Percentiles rank a stretch among this genome's conserved stretches.
Evolutionary conservation across 2,797 vertebrate species (phyloP).

Genomic region (Myoxocephalus aenaeus): DNA sequence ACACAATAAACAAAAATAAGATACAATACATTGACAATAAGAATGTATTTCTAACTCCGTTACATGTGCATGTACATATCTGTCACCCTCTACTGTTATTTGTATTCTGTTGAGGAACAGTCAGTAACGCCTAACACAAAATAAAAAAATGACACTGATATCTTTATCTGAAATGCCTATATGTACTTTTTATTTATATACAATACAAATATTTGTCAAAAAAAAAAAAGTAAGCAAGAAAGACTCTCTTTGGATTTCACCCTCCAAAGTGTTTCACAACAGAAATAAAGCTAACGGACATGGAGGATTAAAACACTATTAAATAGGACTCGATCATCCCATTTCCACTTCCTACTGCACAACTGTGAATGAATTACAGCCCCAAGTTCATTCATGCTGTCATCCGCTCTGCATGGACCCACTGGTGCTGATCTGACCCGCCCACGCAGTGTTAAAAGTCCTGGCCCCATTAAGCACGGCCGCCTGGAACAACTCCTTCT

Average conservation of each 20-base stretch:
- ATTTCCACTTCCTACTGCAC: neutral
- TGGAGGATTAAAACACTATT: neutral
- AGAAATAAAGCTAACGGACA: neutral
- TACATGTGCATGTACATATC: too few species aligned
- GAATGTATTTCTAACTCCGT: too few species aligned
- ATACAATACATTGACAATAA: too few species aligned
- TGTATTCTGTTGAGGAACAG: too few species aligned
- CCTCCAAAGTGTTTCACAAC: neutral
- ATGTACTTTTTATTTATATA: too few species aligned
- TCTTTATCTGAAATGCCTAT: too few species aligned
- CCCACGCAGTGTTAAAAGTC: slow-evolving; percentile 11
- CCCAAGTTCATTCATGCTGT: neutral
- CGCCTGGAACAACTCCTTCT: slow-evolving; percentile 18
- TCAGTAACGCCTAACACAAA: too few species aligned
- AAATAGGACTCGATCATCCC: neutral
- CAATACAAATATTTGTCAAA: too few species aligned
- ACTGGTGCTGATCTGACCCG: slow-evolving; percentile 2
- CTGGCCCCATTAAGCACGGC: slow-evolving; percentile 21
- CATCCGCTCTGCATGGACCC: slow-evolving; percentile 1
- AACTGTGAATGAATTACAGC: slow-evolving; percentile 2
- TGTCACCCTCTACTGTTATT: too few species aligned
- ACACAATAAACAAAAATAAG: too few species aligned
- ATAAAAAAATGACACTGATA: too few species aligned
- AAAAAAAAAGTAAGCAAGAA: too few species aligned
- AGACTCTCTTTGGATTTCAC: neutral